Conservation (phyloP, 2,797 vertebrate genomes). For the Pelodytes ibericus region DNA sequence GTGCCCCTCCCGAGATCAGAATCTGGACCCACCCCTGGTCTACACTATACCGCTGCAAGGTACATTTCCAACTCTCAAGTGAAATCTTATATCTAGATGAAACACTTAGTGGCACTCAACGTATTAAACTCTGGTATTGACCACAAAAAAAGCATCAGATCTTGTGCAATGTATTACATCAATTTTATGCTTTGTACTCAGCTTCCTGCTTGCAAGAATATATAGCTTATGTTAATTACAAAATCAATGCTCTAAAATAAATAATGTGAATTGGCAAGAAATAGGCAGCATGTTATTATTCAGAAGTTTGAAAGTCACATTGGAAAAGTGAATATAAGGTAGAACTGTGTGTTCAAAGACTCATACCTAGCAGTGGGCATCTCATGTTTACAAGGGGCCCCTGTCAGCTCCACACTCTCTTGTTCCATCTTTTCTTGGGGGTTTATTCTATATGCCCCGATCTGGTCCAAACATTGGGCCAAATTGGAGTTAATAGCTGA, state of each 20-base stretch:
- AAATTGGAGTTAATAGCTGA: no score
- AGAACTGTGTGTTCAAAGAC: neutral
- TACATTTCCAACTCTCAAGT: conserved; percentile 7
- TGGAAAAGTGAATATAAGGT: conserved; percentile 10
- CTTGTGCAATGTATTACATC: conserved; percentile 33
- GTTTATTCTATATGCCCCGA: no score
- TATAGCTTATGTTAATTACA: conserved; percentile 50
- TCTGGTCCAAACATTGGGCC: no score
- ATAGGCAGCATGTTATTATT: conserved; percentile 14
- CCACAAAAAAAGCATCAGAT: conserved; percentile 36
- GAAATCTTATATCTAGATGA: conserved; percentile 11
- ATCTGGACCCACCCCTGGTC: no score
- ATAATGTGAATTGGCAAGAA: conserved; percentile 29
- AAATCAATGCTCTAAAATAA: conserved; percentile 48
- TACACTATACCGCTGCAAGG: neutral
- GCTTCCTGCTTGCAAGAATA: conserved; percentile 32
- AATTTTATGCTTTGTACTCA: conserved; percentile 36
- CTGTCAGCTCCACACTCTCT: no score
- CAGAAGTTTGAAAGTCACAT: conserved; percentile 22
- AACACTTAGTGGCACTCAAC: conserved; percentile 16
- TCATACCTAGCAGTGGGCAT: neutral
- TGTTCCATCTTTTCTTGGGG: no score
- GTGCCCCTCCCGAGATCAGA: no score
- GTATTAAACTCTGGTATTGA: conserved; percentile 31
- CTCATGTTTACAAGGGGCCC: no score